Conservation (phyloP, 2,113 vertebrate genomes). For the Urocynchramus pylzowi region DNA sequence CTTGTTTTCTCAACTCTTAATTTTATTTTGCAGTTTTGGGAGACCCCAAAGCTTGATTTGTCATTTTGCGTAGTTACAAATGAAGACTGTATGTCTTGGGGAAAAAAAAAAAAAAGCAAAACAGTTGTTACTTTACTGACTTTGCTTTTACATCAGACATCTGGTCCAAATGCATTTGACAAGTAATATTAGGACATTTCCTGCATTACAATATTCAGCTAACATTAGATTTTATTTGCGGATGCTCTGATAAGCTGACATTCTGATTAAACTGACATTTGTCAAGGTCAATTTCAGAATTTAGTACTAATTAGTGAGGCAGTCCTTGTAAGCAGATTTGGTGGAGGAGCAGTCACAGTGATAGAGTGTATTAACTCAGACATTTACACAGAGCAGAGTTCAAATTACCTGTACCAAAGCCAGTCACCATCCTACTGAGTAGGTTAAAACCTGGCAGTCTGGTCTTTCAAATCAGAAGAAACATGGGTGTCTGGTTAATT, state of each 20-base stretch:
- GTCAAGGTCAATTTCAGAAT: constrained; percentile 15
- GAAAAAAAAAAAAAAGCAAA: not conserved
- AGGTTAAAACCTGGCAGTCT: not conserved
- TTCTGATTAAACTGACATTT: constrained; percentile 36
- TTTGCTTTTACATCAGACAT: constrained; percentile 25
- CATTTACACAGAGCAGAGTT: constrained; percentile 36
- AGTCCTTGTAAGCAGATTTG: not conserved
- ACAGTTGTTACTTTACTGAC: not conserved
- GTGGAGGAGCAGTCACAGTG: not conserved
- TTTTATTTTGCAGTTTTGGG: not conserved
- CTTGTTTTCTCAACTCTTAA: not conserved
- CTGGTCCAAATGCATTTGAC: constrained; percentile 13
- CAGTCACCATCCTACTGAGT: not conserved
- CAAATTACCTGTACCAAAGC: not conserved
- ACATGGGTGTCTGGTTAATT: not conserved
- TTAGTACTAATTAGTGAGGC: not conserved
- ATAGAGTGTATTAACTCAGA: not conserved
- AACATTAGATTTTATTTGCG: constrained; percentile 27
- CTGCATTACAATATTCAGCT: constrained; percentile 37
- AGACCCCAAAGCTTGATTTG: not conserved
- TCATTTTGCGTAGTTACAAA: not conserved
- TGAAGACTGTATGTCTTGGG: not conserved
- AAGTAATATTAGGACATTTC: constrained; percentile 27
- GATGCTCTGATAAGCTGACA: constrained; percentile 32
- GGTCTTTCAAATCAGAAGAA: not conserved